Percentiles rank a stretch among this genome's conserved stretches.
These are phyloP conservation scores for Sphaerodactylus townsendi DNA, from an alignment of 2,113 vertebrate genomes.

Conservation along the genomic window DNA sequence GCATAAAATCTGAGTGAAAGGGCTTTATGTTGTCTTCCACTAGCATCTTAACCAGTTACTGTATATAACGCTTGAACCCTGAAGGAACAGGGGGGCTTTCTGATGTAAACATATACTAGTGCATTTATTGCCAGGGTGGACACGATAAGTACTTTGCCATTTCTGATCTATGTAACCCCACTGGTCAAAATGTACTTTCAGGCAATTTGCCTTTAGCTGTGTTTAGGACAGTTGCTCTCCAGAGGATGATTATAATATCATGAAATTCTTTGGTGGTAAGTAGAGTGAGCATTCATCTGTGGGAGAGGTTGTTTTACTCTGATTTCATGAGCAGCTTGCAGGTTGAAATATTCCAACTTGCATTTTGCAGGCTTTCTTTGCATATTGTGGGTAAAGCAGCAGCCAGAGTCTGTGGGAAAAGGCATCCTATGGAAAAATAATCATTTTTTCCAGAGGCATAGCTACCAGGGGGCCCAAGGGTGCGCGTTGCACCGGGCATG, in stretches of 20 bases:
- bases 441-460: no score
- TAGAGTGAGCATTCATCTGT: neutral
- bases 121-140: no score
- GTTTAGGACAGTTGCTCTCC: neutral
- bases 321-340: neutral
- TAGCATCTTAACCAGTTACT: neutral
- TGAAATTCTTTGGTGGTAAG: neutral
- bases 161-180: neutral
- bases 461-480: no score
- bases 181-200: conserved; percentile 14
- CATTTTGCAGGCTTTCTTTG: neutral
- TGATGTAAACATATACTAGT: neutral
- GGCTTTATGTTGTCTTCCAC: neutral
- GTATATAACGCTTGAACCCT: neutral
- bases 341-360: neutral
- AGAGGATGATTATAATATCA: neutral
- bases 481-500: no score
- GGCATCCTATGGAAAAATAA: conserved; percentile 25
- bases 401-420: conserved; percentile 39
- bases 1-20: no score
- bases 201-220: neutral
- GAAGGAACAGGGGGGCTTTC: neutral
- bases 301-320: conserved; percentile 26
- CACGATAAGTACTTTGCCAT: neutral
- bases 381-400: neutral